Evolutionary conservation across 1,140 invertebrate genomes (phyloP).

Genomic region (Chrysomallon squamiferum): DNA sequence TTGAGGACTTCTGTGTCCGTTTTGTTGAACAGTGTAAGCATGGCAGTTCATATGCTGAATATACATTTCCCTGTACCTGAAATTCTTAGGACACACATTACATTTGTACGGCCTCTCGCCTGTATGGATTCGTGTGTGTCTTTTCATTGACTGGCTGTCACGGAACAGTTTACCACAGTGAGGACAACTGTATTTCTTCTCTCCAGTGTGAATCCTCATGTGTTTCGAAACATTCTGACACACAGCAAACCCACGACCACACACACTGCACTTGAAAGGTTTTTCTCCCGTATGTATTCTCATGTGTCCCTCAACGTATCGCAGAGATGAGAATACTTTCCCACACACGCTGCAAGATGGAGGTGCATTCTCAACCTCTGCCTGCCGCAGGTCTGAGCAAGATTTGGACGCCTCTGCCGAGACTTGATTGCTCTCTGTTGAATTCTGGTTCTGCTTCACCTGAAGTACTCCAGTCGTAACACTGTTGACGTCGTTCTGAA

Average conservation of each 20-base stretch:
- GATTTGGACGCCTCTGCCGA: too few species aligned
- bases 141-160: neutral
- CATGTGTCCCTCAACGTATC: neutral
- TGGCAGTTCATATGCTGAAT: neutral
- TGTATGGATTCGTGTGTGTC: slow-evolving; percentile 8
- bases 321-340: too few species aligned
- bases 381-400: too few species aligned
- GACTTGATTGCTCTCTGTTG: too few species aligned
- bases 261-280: slow-evolving; percentile 68
- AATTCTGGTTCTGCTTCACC: too few species aligned
- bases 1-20: too few species aligned
- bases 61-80: slow-evolving; percentile 2
- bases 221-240: slow-evolving; percentile 74
- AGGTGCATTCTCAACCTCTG: too few species aligned
- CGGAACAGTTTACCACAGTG: slow-evolving; percentile 3
- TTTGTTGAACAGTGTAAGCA: too few species aligned
- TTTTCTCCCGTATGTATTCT: slow-evolving; percentile 70
- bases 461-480: too few species aligned
- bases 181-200: slow-evolving; percentile 5
- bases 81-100: neutral
- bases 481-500: too few species aligned
- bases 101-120: slow-evolving; percentile 5
- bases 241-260: slow-evolving; percentile 68
- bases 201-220: slow-evolving; percentile 8
- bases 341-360: too few species aligned